Conservation (phyloP, 2,797 vertebrate genomes). For the Vireo griseus region DNA sequence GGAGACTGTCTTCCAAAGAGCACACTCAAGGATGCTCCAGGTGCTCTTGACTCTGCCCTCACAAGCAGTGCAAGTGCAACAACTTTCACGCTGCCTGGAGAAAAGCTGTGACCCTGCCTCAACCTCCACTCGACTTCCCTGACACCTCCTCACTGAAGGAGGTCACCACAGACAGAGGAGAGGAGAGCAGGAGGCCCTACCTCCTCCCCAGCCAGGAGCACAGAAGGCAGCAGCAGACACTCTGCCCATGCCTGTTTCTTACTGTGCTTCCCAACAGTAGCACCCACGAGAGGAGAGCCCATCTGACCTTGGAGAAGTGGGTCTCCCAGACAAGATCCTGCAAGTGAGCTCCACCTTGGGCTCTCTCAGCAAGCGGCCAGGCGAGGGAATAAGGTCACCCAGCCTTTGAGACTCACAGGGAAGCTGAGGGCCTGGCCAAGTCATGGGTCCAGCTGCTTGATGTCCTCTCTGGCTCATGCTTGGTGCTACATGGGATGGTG, state of each 20-base stretch:
- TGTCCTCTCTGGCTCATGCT: neutral
- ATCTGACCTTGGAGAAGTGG: accelerated
- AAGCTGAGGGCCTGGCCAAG: neutral
- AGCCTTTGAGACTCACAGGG: accelerated
- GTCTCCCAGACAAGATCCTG: neutral
- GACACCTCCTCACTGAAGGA: neutral
- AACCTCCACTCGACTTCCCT: accelerated
- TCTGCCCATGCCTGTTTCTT: neutral
- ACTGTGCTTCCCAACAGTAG: neutral
- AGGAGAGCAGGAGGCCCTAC: neutral
- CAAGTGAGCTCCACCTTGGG: neutral
- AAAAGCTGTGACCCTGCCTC: neutral
- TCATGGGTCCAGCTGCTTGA: neutral
- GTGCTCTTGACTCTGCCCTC: neutral
- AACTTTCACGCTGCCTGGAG: neutral
- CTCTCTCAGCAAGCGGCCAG: neutral
- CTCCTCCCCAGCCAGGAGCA: neutral
- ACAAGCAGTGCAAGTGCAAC: neutral
- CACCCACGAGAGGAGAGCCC: neutral
- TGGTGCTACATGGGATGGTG: accelerated
- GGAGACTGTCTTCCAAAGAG: neutral
- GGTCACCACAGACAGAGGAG: neutral
- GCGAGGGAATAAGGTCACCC: accelerated
- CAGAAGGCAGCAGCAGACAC: neutral
- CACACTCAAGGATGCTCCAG: neutral